A percentile compares a stretch with the other conserved stretches of the same genome.
Evolutionary conservation across 1,140 invertebrate genomes (phyloP).

Genomic region (Drosophila sturtevanti): DNA sequence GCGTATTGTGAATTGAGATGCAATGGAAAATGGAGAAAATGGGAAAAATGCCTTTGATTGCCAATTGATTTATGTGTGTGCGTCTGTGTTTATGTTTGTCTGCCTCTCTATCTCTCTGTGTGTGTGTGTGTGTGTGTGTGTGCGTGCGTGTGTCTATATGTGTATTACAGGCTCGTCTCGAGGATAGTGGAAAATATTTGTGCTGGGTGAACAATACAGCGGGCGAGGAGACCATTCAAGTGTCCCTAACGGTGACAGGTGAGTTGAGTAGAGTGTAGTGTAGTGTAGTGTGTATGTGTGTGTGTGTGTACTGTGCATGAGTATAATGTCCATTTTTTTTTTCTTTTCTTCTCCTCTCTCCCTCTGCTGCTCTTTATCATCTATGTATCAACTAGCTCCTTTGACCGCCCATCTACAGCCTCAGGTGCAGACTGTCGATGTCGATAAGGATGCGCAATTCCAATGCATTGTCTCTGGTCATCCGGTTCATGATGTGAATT

Average conservation of each 20-base stretch:
- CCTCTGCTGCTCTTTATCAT: neutral
- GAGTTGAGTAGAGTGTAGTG: too few species aligned
- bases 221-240: slow-evolving; percentile 91
- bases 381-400: slow-evolving; percentile 84
- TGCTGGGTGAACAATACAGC: slow-evolving; percentile 94
- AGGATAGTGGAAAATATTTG: slow-evolving; percentile 92
- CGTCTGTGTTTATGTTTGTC: neutral
- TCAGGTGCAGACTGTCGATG: slow-evolving; percentile 90
- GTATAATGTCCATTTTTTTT: slow-evolving; percentile 12
- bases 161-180: slow-evolving; percentile 85
- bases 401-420: slow-evolving; percentile 89
- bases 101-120: neutral
- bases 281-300: neutral
- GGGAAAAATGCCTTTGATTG: slow-evolving; percentile 58
- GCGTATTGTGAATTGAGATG: slow-evolving; percentile 24
- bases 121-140: neutral
- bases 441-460: slow-evolving; percentile 91
- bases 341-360: neutral
- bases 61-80: slow-evolving; percentile 67
- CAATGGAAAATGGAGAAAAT: slow-evolving; percentile 9
- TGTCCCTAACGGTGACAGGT: slow-evolving; percentile 89
- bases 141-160: neutral
- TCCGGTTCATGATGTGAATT: slow-evolving; percentile 90
- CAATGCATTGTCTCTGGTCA: slow-evolving; percentile 93
- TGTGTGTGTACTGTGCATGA: neutral